Percentiles rank a stretch among this genome's conserved stretches.
These are phyloP conservation scores for Cydia amplana DNA, from an alignment of 1,140 invertebrate species.

Conservation along the genomic window DNA sequence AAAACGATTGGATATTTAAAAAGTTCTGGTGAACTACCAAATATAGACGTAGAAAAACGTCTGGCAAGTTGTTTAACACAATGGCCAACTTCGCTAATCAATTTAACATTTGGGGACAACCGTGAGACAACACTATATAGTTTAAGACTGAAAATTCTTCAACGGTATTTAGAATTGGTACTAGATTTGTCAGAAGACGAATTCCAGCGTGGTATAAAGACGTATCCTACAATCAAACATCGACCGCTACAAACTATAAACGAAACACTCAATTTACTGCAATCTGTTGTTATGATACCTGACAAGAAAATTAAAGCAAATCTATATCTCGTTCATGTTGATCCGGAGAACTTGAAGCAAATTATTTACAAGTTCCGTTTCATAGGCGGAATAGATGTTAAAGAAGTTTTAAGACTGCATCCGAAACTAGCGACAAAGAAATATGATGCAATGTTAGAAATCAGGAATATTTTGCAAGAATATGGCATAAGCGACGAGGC, in stretches of 20 bases:
- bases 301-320: conserved; percentile 75
- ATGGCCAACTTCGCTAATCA: conserved; percentile 66
- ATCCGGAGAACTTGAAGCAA: conserved; percentile 73
- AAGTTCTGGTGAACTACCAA: conserved; percentile 47
- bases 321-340: conserved; percentile 73
- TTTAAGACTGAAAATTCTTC: conserved; percentile 63
- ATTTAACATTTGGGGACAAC: conserved; percentile 55
- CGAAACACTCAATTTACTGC: conserved; percentile 73
- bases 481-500: conserved; percentile 69
- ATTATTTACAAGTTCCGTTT: conserved; percentile 70
- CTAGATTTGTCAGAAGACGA: conserved; percentile 72
- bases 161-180: conserved; percentile 73
- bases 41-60: conserved; percentile 68
- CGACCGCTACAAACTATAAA: conserved; percentile 73
- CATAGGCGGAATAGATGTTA: conserved; percentile 71
- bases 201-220: conserved; percentile 65
- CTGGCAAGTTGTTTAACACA: conserved; percentile 65
- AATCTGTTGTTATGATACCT: conserved; percentile 71
- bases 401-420: conserved; percentile 66
- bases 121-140: conserved; percentile 56
- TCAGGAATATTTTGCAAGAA: conserved; percentile 69
- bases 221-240: conserved; percentile 75
- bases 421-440: conserved; percentile 76
- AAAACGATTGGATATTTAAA: conserved; percentile 69
- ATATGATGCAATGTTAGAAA: conserved; percentile 63